Percentiles rank a stretch among this genome's conserved stretches.
phyloP scores from a whole-genome alignment of 2,888 invertebrate genomes.

The Xanthorhoe spadicearia region DNA sequence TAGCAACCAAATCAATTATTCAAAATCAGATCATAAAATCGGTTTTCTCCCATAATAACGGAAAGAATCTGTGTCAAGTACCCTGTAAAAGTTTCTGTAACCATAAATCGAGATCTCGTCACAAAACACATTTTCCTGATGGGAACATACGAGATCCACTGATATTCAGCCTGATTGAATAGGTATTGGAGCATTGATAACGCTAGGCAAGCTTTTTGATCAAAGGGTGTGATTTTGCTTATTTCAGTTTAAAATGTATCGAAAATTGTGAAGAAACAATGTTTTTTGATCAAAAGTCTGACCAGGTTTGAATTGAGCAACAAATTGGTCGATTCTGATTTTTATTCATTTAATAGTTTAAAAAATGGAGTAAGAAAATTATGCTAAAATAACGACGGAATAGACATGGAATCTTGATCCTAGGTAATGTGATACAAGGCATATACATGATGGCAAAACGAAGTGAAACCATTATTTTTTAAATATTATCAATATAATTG shows the following conservation, averaged over 20 bases:
- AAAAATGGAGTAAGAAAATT: too few relatives aligned
- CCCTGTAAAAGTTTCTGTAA: constrained; percentile 41
- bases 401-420: too few relatives aligned
- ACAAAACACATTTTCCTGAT: constrained; percentile 39
- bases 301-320: too few relatives aligned
- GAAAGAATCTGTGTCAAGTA: constrained; percentile 41
- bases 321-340: too few relatives aligned
- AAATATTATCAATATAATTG: too few relatives aligned
- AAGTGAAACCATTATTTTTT: too few relatives aligned
- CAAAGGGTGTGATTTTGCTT: background rate
- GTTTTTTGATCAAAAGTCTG: too few relatives aligned
- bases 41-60: constrained; percentile 24
- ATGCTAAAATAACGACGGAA: too few relatives aligned
- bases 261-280: background rate
- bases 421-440: too few relatives aligned
- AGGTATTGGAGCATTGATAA: constrained; percentile 28
- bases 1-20: constrained; percentile 18
- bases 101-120: constrained; percentile 40
- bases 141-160: constrained; percentile 28
- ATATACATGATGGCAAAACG: too few relatives aligned
- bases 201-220: constrained; percentile 8
- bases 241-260: background rate
- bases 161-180: constrained; percentile 35
- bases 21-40: constrained; percentile 25
- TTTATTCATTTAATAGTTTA: too few relatives aligned